Evolutionary conservation across 2,888 invertebrate species (phyloP), one percentile per base, ranked within the genome.

Genomic region (Tetragonula carbonaria): DNA sequence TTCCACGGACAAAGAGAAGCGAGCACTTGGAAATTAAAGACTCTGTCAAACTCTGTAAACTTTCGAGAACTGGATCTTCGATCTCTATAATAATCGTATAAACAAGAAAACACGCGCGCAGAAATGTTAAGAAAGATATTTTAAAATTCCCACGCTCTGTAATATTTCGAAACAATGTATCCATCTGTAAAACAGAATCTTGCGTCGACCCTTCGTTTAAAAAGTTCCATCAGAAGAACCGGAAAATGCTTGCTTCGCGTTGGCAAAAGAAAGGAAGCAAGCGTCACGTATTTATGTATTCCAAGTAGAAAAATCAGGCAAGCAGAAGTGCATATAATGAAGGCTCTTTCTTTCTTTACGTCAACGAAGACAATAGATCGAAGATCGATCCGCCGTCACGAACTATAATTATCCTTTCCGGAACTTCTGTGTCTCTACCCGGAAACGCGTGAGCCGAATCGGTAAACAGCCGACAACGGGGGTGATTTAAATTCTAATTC

Each of bases 361-460:
- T 33, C n/a, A 18, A 0, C n/a, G 55, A 23, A 21, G 83, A 82
- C 77, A 73, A 82, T 68, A 70, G 66, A 4, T 13, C 50, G 51
- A 50, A 8, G 45, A 76, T 53, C 68, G 68, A 76, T 62, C 57
- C 50, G 23, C 53, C n/a, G 67, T 88, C 75, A 84, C 66, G 83
- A 74, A 50, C 76, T 63, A 78, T 38, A 75, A 79, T 86, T 81
- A 70, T 80, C 70, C 66, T 73, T 77, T 72, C 23, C 81, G 67
- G 33, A 33, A 33, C 33, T 33, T 33, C 33, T n/a, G 45, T 33
- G 53, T 63, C 76, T 55, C 33, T 59, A 70, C 53, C 86, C 84
- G 87, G 85, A 89, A 86, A 75, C 71, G 80, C 88, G 85, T 80
- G 86, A 80, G 18, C 16, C 74, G 82, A 86, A 80, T 88, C 67